These are phyloP conservation scores for Thymelicus lineola DNA, from an alignment of 2,888 invertebrate species.

Conservation along the genomic window DNA sequence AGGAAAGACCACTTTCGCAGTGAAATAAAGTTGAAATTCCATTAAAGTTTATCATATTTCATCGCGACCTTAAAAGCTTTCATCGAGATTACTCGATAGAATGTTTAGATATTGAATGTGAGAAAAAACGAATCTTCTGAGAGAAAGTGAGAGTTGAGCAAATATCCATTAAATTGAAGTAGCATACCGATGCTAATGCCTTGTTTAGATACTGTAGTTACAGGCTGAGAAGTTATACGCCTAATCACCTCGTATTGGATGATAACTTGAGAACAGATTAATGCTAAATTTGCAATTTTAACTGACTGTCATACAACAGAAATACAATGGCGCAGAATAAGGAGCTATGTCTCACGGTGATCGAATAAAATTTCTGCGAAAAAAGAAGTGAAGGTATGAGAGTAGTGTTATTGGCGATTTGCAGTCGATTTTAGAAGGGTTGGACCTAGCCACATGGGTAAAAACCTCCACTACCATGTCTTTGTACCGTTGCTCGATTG, in stretches of 20 bases:
- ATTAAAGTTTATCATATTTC: background rate
- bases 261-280: background rate
- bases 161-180: constrained; percentile 11
- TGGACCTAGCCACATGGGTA: no score
- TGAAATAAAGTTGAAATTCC: constrained; percentile 5
- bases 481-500: no score
- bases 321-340: no score
- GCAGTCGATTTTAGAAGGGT: no score
- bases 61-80: constrained; percentile 1
- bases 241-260: background rate
- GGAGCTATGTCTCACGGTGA: background rate
- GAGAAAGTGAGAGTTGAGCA: constrained; percentile 11
- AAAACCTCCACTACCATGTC: no score
- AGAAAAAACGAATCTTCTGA: background rate
- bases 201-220: background rate
- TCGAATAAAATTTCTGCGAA: background rate
- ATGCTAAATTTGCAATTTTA: no score
- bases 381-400: background rate
- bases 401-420: background rate
- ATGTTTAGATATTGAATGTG: constrained; percentile 6
- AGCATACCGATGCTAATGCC: constrained; percentile 2
- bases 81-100: background rate
- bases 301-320: no score
- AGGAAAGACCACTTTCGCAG: background rate
- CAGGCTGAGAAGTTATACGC: background rate